Base-by-base conservation (phyloP, 2,888 invertebrate genomes). In the Calliopum simillimum region DNA sequence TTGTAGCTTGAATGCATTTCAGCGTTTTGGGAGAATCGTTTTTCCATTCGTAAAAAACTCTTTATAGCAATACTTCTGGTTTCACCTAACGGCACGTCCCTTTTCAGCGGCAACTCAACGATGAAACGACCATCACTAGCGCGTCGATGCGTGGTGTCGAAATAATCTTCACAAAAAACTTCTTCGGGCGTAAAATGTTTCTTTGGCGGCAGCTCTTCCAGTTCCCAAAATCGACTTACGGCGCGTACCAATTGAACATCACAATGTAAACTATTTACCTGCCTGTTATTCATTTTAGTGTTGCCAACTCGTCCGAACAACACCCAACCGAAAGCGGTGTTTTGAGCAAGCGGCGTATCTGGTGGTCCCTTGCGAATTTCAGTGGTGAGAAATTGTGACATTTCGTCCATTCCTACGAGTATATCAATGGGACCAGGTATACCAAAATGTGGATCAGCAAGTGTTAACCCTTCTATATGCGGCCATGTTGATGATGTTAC, bases 141-240 rank as follows among this genome's bases (percentile, higher is more conserved):
- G 14, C 71, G 68, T 33, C 44, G 65, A 46, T 65, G 55, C 0
- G 71, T 65, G 14, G 58, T 56, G 5, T 56, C 56, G 23, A 68
- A 74, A n/a, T 53, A 23, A 8, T 73, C 43, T 16, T 75, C 74
- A 33, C 73, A 76, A 33, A 49, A 46, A 13, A 46, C 14, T 55
- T 73, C 70, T 51, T 74, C 73, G 21, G 43, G 1, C 33, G 73
- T 71, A 1, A 71, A 47, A 47, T 65, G 51, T 58, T 69, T 71
- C n/a, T n/a, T n/a, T n/a, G n/a, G n/a, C n/a, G n/a, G n/a, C n/a
- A n/a, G n/a, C n/a, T n/a, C n/a, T n/a, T n/a, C n/a, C n/a, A n/a
- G n/a, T n/a, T n/a, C n/a, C n/a, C n/a, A n/a, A n/a, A n/a, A n/a
- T n/a, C n/a, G n/a, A n/a, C n/a, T n/a, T n/a, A n/a, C n/a, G n/a